phyloP scores from a whole-genome alignment of 1,140 invertebrate genomes.

The Zaprionus gabonicus region DNA sequence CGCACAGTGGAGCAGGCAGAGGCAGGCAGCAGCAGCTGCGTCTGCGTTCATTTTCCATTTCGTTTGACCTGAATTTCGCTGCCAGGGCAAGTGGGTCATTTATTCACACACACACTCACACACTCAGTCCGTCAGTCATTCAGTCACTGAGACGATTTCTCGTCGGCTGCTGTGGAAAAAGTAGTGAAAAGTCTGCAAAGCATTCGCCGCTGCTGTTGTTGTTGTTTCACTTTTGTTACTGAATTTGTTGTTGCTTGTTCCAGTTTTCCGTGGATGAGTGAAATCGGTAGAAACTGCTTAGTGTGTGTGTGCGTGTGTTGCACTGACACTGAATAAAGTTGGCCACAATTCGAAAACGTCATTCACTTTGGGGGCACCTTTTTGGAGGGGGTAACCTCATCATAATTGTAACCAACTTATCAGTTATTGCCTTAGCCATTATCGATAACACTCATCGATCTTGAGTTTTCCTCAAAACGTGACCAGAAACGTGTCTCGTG shows the following conservation, averaged over 20 bases:
- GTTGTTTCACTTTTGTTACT: constrained; percentile 74
- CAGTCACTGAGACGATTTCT: constrained; percentile 55
- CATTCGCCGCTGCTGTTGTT: constrained; percentile 16
- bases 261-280: constrained; percentile 56
- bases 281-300: constrained; percentile 71
- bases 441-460: too few relatives aligned
- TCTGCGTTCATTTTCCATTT: constrained; percentile 79
- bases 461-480: constrained; percentile 45
- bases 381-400: background rate
- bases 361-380: background rate
- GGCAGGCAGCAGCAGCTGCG: constrained; percentile 24
- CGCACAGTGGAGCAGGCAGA: constrained; percentile 3
- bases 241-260: constrained; percentile 39
- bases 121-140: constrained; percentile 39
- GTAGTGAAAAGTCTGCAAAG: constrained; percentile 63
- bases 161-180: constrained; percentile 61
- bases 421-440: too few relatives aligned
- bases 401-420: too few relatives aligned
- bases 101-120: constrained; percentile 28
- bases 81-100: constrained; percentile 68
- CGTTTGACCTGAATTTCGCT: constrained; percentile 82
- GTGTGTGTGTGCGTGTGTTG: background rate
- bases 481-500: constrained; percentile 69
- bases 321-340: constrained; percentile 77
- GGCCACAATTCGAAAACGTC: constrained; percentile 45